Conservation (phyloP, 2,113 vertebrate species). For the Pomatostomus ruficeps region DNA sequence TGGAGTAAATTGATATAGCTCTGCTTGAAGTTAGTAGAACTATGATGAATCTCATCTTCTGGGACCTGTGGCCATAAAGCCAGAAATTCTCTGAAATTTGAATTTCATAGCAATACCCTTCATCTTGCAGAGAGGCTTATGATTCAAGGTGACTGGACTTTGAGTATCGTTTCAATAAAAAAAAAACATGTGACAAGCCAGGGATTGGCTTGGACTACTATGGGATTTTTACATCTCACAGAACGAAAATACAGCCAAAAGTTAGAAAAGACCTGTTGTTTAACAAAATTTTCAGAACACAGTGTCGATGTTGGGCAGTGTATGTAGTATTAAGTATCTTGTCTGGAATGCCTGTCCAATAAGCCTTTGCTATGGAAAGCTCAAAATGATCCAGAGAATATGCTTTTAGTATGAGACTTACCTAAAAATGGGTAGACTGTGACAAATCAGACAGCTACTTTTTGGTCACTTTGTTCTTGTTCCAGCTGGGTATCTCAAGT, state of each 20-base stretch:
- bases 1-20: background rate
- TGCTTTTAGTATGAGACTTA: background rate
- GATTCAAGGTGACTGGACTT: background rate
- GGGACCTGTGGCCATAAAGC: background rate
- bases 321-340: background rate
- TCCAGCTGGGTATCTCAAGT: background rate
- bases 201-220: background rate
- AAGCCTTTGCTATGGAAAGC: background rate
- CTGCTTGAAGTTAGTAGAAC: background rate
- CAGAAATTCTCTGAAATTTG: background rate
- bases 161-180: background rate
- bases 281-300: background rate
- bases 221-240: background rate
- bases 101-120: background rate
- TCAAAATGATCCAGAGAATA: background rate
- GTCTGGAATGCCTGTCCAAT: background rate
- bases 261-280: background rate
- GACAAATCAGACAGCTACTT: background rate
- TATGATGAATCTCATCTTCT: background rate
- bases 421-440: background rate
- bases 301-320: fast-evolving
- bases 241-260: background rate
- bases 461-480: background rate
- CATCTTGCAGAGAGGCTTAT: background rate
- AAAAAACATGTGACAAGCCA: background rate